Percentiles rank a stretch among this genome's conserved stretches.
Conservation (phyloP, 2,888 invertebrate genomes). For the Leptothorax acervorum region DNA sequence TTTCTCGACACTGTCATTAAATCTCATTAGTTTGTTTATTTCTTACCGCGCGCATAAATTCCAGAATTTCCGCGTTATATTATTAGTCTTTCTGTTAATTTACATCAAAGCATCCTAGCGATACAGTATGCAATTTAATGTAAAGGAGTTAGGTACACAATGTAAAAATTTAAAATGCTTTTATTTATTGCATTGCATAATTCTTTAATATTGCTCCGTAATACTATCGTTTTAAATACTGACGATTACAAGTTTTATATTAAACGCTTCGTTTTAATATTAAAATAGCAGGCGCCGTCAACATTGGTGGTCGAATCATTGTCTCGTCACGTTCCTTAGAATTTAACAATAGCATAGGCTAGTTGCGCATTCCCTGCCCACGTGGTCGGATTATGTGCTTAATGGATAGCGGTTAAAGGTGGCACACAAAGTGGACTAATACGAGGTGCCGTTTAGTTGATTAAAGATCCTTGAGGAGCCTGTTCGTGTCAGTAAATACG, state of each 20-base stretch:
- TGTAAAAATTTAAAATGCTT: not conserved
- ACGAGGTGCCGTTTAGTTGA: slow-evolving; percentile 69
- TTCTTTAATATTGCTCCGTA: not conserved
- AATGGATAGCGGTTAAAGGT: slow-evolving; percentile 69
- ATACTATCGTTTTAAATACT: not conserved
- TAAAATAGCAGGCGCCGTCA: not conserved
- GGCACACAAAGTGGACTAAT: slow-evolving; percentile 70
- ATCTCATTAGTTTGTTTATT: slow-evolving; percentile 24
- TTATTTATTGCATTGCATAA: not conserved
- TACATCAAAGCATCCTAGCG: not conserved
- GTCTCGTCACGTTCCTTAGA: not conserved
- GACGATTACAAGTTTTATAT: not conserved
- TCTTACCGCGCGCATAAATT: slow-evolving; percentile 13
- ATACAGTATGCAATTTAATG: not conserved
- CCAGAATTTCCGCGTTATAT: not conserved
- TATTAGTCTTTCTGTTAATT: slow-evolving; percentile 35
- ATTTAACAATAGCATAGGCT: slow-evolving; percentile 61
- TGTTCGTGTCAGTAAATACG: slow-evolving; percentile 65
- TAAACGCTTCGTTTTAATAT: too few relatives aligned
- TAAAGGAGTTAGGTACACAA: not conserved
- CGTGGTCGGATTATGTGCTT: slow-evolving; percentile 68
- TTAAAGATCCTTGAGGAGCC: slow-evolving; percentile 70
- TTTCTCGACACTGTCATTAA: slow-evolving; percentile 25
- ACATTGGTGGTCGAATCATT: not conserved
- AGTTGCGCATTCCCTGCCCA: slow-evolving; percentile 73